Evolutionary conservation across 2,113 vertebrate species (phyloP), one percentile per base, ranked within the genome.

Genomic region (Dissostichus mawsoni): DNA sequence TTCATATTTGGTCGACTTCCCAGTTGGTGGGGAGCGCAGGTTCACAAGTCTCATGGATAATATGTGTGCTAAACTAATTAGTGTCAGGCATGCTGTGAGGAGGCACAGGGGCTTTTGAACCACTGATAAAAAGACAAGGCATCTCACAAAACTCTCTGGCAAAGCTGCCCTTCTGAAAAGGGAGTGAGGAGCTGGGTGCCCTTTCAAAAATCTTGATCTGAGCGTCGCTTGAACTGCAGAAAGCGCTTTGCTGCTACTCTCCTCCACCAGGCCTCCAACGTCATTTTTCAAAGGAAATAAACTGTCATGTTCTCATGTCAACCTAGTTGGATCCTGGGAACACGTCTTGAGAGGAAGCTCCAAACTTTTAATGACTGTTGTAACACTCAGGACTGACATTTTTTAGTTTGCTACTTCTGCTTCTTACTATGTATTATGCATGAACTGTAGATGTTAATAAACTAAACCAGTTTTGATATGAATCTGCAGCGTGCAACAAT

Each of bases 21-120:
- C 66, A 3, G 80, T 82, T 52, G 51, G 83, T 72, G 70, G 61
- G 74, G 74, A 78, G 85, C 83, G 85, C 58, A 70, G 83, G 78
- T 88, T 87, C 64, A 63, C n/a, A 66, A 58, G 86, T 77, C 87
- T 85, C 44, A 13, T 85, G 89, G 85, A 83, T 87, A 87, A 91
- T 84, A 48, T 72, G 72, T 80, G 80, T 69, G 74, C 76, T 76
- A 87, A 80, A 74, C 89, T 93, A 92, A 94, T 93, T 93, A 92
- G 87, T n/a, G 17, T 23, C 85, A 90, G 81, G 69, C 87, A 82
- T 80, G 87, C 92, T 91, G 92, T 53, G 88, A 85, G 66, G 80
- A 83, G 88, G 85, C 83, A 78, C 44, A 36, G 65, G 61, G 74
- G 62, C 64, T 89, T 85, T 89, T 87, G 81, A 81, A 74, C 66